Conservation (phyloP, 2,113 vertebrate species). For the Dipodomys merriami region DNA sequence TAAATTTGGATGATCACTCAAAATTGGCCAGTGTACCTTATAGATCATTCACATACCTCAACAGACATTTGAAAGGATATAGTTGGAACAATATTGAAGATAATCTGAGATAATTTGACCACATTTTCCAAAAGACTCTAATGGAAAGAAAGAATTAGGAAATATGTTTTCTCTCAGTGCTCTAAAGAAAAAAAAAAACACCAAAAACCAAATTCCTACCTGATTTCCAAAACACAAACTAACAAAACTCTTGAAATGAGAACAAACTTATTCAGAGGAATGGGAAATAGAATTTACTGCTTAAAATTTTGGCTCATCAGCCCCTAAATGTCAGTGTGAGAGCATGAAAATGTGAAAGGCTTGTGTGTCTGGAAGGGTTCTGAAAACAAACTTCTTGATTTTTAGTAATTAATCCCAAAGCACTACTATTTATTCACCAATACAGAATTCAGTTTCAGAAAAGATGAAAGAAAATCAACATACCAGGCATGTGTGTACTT, state of each 20-base stretch:
- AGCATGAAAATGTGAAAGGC: slow-evolving; percentile 11
- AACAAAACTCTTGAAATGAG: background rate
- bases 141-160: background rate
- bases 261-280: background rate
- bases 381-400: slow-evolving; percentile 56
- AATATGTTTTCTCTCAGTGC: slow-evolving; percentile 9
- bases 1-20: background rate
- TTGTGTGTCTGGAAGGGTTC: background rate
- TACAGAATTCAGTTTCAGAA: background rate
- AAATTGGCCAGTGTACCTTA: background rate
- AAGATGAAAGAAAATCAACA: background rate
- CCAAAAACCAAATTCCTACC: background rate
- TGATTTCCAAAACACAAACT: slow-evolving; percentile 8
- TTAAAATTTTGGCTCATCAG: slow-evolving; percentile 1
- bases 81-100: slow-evolving; percentile 6
- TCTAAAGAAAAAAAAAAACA: slow-evolving; percentile 34
- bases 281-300: background rate
- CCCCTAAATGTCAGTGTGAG: background rate
- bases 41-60: background rate
- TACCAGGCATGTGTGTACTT: background rate
- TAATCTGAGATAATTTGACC: background rate
- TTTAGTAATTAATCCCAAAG: slow-evolving; percentile 47
- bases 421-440: slow-evolving; percentile 38
- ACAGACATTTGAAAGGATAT: background rate
- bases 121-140: slow-evolving; percentile 77